Base-by-base conservation (phyloP, 2,113 vertebrate genomes). In the Ginglymostoma cirratum region DNA sequence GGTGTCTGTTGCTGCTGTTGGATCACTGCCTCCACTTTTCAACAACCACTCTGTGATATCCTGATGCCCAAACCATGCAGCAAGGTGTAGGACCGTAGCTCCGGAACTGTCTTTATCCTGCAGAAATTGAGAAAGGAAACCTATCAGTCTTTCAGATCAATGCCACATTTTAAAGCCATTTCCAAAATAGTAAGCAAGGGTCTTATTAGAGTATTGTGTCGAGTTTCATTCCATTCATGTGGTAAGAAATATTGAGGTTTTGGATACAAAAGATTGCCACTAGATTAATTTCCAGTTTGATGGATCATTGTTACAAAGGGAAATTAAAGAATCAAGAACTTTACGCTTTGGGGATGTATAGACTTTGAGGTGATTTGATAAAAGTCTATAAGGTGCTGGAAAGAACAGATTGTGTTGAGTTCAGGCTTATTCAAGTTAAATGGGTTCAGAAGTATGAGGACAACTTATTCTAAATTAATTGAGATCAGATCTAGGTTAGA, bases 11-110 rank as follows among this genome's bases (percentile, higher is more conserved):
- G 98, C 96, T 45, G 96, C 96, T 4, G 97, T 97, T 19, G 99
- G 98, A 87, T 99, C 98, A 6, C 97, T 98, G 76, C 98, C 98
- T 0, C 98, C 98, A 0, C 98, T 98, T 96, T 98, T 98, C 96
- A 99, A 97, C 96, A 99, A 97, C 99, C 99, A 99, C 23, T 98
- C 98, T 0, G 98, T 98, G 97, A 99, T 97, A 96, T 99, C 98
- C 0, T 98, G 98, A 97, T 99, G 99, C 97, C 99, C 99, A 70
- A 99, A 99, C 95, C 99, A 98, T 96, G 98, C 98, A n/a, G 99
- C 98, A 55, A 99, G 98, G 96, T 99, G 99, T 92, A 99, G 98
- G 96, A 99, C 97, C 2, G 98, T 99, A 97, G 99, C 99, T 96
- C 99, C 99, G 2, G 99, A 99, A 97, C 98, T 98, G 97, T 99